phyloP scores from a whole-genome alignment of 1,140 invertebrate species.

The Phenacoccus solenopsis region DNA sequence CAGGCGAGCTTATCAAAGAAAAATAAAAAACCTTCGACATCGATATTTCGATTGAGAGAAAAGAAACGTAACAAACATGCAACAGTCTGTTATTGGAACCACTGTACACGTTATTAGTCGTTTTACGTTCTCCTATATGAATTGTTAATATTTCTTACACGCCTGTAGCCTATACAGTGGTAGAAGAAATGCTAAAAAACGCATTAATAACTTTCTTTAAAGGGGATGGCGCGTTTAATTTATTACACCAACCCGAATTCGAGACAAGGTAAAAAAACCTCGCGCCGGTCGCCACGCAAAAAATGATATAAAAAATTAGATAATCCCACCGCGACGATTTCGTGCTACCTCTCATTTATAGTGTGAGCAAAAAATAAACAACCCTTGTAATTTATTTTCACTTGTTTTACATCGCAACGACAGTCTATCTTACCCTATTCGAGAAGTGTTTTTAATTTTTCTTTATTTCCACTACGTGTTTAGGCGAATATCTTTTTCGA shows the following conservation, averaged over 20 bases:
- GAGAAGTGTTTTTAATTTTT: background rate
- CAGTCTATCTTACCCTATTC: too few species aligned
- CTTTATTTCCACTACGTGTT: background rate
- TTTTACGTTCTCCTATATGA: too few species aligned
- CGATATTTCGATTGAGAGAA: too few species aligned
- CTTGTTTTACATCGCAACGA: background rate
- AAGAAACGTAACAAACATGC: too few species aligned
- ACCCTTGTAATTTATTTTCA: background rate
- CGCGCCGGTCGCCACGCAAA: background rate
- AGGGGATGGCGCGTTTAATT: background rate
- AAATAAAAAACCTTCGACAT: too few species aligned
- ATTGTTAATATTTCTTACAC: too few species aligned
- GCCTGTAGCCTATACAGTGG: too few species aligned
- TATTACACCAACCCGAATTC: background rate
- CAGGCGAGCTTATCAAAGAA: too few species aligned
- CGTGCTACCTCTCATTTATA: conserved; percentile 1
- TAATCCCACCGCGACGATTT: background rate
- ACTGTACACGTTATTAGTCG: too few species aligned
- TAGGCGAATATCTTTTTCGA: too few species aligned
- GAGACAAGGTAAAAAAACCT: background rate
- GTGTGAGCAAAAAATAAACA: background rate
- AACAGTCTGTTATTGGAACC: too few species aligned
- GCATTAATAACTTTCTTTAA: background rate
- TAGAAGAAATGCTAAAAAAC: background rate
- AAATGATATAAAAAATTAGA: conserved; percentile 4